Evolutionary conservation across 2,888 invertebrate genomes (phyloP).

Genomic region (Steromphala cineraria): DNA sequence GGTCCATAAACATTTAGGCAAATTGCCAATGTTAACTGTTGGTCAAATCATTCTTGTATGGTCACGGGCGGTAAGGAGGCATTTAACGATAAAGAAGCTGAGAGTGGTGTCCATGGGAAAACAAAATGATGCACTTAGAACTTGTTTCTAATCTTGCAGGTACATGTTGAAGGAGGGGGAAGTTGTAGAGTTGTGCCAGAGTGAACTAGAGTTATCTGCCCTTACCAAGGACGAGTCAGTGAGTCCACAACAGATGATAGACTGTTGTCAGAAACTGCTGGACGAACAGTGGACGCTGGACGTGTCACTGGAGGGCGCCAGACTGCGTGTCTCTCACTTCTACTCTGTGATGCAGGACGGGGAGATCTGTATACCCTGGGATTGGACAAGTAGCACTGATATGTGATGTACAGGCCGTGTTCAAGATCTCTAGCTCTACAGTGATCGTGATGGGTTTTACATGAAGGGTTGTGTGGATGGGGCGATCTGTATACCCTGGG

Average conservation of each 20-base stretch:
- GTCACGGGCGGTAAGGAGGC: no score
- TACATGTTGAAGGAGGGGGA: slow-evolving; percentile 82
- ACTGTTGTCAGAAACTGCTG: slow-evolving; percentile 86
- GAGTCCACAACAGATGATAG: slow-evolving; percentile 91
- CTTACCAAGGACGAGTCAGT: slow-evolving; percentile 93
- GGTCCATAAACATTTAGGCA: no score
- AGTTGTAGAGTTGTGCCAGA: slow-evolving; percentile 80
- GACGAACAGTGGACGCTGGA: slow-evolving; percentile 74
- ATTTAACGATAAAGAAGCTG: no score
- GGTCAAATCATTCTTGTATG: no score
- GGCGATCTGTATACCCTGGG: no score
- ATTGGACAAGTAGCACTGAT: slow-evolving; percentile 80
- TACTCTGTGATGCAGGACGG: slow-evolving; percentile 94
- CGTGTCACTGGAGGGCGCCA: slow-evolving; percentile 80
- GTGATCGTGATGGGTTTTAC: no score
- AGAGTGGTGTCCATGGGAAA: no score
- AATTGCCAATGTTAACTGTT: no score
- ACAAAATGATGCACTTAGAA: no score
- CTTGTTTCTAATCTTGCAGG: slow-evolving; percentile 40
- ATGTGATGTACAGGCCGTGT: no score
- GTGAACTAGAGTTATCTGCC: slow-evolving; percentile 83
- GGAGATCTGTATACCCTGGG: slow-evolving; percentile 94
- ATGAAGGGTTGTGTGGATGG: no score
- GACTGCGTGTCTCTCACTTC: slow-evolving; percentile 90
- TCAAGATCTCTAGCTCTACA: no score